Conservation (phyloP, 2,113 vertebrate species). For the Piaya cayana region DNA sequence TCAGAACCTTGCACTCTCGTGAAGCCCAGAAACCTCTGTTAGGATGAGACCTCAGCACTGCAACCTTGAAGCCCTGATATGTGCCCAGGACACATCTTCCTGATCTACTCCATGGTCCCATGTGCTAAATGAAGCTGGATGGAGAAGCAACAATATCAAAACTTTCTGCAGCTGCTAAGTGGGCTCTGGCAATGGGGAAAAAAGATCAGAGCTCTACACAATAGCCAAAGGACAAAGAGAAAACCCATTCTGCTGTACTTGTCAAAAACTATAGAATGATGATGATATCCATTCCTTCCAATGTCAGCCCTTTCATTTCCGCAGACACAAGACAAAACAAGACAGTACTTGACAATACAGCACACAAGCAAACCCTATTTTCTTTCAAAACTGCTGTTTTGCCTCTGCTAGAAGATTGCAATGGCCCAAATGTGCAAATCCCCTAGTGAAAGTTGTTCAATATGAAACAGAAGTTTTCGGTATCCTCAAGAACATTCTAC, state of each 20-base stretch:
- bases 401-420: not conserved
- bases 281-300: not conserved
- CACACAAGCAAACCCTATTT: not conserved
- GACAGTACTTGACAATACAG: not conserved
- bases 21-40: not conserved
- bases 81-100: too few species aligned
- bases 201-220: not conserved
- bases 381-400: not conserved
- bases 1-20: not conserved
- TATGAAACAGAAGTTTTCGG: not conserved
- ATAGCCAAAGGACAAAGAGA: not conserved
- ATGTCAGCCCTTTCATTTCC: not conserved
- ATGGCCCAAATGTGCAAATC: not conserved
- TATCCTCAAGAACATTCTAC: not conserved
- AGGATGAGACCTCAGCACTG: not conserved
- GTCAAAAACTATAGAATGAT: not conserved
- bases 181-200: not conserved
- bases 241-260: not conserved
- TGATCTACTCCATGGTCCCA: rapidly evolving
- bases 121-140: not conserved
- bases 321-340: not conserved
- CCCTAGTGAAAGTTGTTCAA: not conserved
- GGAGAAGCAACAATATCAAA: not conserved
- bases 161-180: not conserved
- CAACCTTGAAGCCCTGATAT: not conserved